Evolutionary conservation across 35 echinoderm and acorn worm genomes (phyloP).

Genomic region (Chiridota heheva): DNA sequence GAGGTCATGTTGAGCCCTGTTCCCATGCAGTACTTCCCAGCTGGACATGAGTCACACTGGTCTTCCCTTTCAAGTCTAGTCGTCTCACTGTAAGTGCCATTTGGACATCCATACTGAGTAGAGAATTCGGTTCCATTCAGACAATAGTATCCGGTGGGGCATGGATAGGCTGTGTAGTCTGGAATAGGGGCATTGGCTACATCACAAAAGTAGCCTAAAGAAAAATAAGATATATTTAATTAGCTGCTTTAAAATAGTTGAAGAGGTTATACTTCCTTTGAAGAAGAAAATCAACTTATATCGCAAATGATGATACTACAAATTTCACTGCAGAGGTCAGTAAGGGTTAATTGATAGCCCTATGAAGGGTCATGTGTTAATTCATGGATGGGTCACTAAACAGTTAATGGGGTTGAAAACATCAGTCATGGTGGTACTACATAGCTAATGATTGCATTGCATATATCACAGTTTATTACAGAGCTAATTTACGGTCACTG

Average conservation of each 20-base stretch:
- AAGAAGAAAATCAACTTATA: background rate
- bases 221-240: background rate
- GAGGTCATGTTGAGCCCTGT: constrained; percentile 51
- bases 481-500: no score
- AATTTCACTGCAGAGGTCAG: no score
- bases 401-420: no score
- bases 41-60: constrained; percentile 75
- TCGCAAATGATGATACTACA: background rate
- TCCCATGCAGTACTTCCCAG: constrained; percentile 81
- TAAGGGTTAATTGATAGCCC: no score
- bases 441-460: no score
- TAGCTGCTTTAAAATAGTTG: background rate
- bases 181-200: constrained; percentile 78
- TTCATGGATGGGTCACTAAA: no score
- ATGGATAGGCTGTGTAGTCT: constrained; percentile 77
- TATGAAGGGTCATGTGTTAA: no score
- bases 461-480: no score
- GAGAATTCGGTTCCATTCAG: constrained; percentile 83
- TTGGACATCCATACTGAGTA: constrained; percentile 82
- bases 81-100: constrained; percentile 63
- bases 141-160: constrained; percentile 82
- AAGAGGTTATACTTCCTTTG: background rate
- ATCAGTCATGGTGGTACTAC: no score
- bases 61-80: constrained; percentile 66
- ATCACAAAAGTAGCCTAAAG: constrained; percentile 89